phyloP scores from a whole-genome alignment of 2,113 vertebrate genomes.

The Oceanites oceanicus region DNA sequence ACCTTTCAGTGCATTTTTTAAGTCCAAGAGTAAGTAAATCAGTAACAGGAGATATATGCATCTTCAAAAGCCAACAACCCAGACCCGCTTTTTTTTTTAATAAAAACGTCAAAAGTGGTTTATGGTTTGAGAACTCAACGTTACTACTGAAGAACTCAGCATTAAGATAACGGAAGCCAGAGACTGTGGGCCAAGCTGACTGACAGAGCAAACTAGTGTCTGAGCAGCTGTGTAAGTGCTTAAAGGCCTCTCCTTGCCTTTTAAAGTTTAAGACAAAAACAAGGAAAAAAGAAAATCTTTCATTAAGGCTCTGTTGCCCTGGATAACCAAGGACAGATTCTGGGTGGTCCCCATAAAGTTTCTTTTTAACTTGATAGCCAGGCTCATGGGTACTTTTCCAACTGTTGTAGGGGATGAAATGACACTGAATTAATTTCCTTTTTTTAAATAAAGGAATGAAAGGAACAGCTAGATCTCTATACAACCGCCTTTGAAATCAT shows the following conservation, averaged over 20 bases:
- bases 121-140: not conserved
- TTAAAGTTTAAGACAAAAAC: slow-evolving; percentile 7
- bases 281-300: slow-evolving; percentile 1
- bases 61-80: not conserved
- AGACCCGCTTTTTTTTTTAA: not conserved
- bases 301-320: not conserved
- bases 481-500: not conserved
- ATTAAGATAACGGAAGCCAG: not conserved
- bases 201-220: not conserved
- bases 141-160: not conserved
- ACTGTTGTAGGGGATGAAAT: slow-evolving; percentile 17
- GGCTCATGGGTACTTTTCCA: not conserved
- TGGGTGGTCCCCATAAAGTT: slow-evolving; percentile 27
- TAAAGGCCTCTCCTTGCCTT: not conserved
- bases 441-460: not conserved
- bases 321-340: slow-evolving; percentile 4
- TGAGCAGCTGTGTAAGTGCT: slow-evolving; percentile 2
- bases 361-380: slow-evolving; percentile 42
- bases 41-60: not conserved
- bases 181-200: not conserved
- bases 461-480: not conserved
- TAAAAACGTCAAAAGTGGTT: not conserved
- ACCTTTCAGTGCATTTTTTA: not conserved
- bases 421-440: not conserved
- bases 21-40: not conserved